A percentile compares a stretch with the other conserved stretches of the same genome.
Evolutionary conservation across 1,140 invertebrate species (phyloP).

Genomic region (Polypedilum vanderplanki): DNA sequence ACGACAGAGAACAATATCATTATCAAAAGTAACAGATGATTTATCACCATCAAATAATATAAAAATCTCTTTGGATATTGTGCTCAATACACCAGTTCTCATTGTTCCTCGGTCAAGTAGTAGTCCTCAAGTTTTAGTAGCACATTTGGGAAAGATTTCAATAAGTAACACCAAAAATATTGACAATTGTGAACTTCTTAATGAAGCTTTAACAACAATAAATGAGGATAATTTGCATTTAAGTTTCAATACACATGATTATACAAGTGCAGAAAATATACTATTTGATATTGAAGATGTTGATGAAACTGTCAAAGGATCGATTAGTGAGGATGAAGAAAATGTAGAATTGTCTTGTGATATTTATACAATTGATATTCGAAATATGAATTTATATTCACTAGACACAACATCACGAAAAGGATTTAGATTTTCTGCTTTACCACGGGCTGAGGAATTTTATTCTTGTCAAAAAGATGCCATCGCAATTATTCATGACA

Average conservation of each 20-base stretch:
- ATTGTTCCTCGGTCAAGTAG: slow-evolving; percentile 71
- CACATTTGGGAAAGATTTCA: slow-evolving; percentile 86
- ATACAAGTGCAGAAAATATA: not conserved
- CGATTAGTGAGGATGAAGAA: slow-evolving; percentile 32
- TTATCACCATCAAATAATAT: not conserved
- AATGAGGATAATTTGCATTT: slow-evolving; percentile 29
- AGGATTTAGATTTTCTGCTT: slow-evolving; percentile 36
- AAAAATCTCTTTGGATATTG: slow-evolving; percentile 54
- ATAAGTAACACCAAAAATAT: slow-evolving; percentile 46
- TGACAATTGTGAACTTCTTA: not conserved
- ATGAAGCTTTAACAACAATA: slow-evolving; percentile 29
- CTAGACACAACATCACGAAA: slow-evolving; percentile 50
- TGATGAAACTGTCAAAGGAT: slow-evolving; percentile 20
- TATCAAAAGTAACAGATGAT: slow-evolving; percentile 22
- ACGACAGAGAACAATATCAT: slow-evolving; percentile 36
- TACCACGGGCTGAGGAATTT: slow-evolving; percentile 37
- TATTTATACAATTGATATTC: slow-evolving; percentile 50
- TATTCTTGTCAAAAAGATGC: slow-evolving; percentile 39
- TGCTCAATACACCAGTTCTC: slow-evolving; percentile 83
- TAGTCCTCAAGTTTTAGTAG: slow-evolving; percentile 78
- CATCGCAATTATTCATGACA: slow-evolving; percentile 51
- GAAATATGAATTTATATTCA: slow-evolving; percentile 84
- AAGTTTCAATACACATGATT: slow-evolving; percentile 13
- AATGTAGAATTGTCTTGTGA: slow-evolving; percentile 32
- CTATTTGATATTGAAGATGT: not conserved